A percentile compares a stretch with the other conserved stretches of the same genome.
Conservation (phyloP, 2,113 vertebrate species). For the Xyrauchen texanus region DNA sequence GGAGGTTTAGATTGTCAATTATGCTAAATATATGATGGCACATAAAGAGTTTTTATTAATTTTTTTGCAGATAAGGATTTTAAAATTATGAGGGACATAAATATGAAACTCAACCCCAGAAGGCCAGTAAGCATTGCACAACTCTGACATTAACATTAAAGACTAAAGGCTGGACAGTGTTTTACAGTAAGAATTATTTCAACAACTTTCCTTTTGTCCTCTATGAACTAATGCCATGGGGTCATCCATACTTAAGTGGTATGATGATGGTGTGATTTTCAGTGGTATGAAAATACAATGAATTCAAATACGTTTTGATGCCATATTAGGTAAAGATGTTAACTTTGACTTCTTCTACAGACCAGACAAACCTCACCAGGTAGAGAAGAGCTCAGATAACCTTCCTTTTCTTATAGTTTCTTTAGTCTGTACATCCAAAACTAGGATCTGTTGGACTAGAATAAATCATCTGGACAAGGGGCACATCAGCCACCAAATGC, state of each 20-base stretch:
- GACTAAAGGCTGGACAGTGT: background rate
- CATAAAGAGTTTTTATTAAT: background rate
- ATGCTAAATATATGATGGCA: background rate
- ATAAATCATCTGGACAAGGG: too few species aligned
- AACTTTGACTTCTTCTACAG: constrained; percentile 89
- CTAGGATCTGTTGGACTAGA: too few species aligned
- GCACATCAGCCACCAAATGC: too few species aligned
- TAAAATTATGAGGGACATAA: constrained; percentile 87
- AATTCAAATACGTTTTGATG: too few species aligned
- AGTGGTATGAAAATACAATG: too few species aligned
- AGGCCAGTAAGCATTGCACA: constrained; percentile 79
- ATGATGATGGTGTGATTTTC: too few species aligned
- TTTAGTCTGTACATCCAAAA: too few species aligned
- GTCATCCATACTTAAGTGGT: constrained; percentile 92
- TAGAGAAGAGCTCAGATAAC: constrained; percentile 55
- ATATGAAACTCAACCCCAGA: constrained; percentile 86
- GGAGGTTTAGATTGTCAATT: background rate
- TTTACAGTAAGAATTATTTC: background rate
- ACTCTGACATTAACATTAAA: background rate
- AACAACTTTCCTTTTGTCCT: background rate
- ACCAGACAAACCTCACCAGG: constrained; percentile 92
- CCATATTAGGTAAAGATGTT: too few species aligned
- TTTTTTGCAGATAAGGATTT: constrained; percentile 83
- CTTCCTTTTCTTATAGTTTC: background rate
- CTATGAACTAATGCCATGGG: constrained; percentile 95